Evolutionary conservation across 2,888 invertebrate species (phyloP), one percentile per base, ranked within the genome.

Genomic region (Lampropteryx suffumata): DNA sequence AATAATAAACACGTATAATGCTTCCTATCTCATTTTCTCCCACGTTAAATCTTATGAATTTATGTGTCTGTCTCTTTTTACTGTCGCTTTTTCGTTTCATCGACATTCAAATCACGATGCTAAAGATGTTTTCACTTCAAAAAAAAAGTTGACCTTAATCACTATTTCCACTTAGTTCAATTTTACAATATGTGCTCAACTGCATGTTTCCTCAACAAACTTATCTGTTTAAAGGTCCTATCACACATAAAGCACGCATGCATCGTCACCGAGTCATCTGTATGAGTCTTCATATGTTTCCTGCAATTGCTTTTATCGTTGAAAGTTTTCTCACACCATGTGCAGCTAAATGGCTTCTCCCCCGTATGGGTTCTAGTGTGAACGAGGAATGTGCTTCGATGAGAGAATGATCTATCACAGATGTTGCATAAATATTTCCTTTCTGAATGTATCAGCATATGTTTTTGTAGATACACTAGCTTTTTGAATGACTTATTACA

Each of bases 301-400:
- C 46, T 32, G 2, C 37, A 39, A 13, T 46, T 46, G 7, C 37
- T 46, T 13, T 46, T 39, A 17, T 39, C 37, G 6, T 32, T 46
- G 27, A 46, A 46, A 5, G 13, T 17, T 12, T 26, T 32, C 5
- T 24, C 24, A 30, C 46, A 46, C 11, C 4, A 27, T 10, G 26
- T 27, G 3, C 46, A 46, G 1, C 9, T 8, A 10, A 14, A 46
- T 1, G 45, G 45, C n/a, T 39, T 46, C 9, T 46, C 46, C 0
- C 46, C 46, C 0, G 46, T 46, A 6, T 46, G 46, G 0, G 32
- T 33, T 26, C 37, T 37, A 2, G 24, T 17, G 17, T 46, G 46
- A 2, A 39, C 32, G 0, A 27, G 11, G 10, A 10, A 27, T 7
- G 35, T 36, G n/a, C 44, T 45, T 1, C 10, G 12, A 8, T 45